phyloP scores from a whole-genome alignment of 2,113 vertebrate genomes.

The Calonectris borealis region DNA sequence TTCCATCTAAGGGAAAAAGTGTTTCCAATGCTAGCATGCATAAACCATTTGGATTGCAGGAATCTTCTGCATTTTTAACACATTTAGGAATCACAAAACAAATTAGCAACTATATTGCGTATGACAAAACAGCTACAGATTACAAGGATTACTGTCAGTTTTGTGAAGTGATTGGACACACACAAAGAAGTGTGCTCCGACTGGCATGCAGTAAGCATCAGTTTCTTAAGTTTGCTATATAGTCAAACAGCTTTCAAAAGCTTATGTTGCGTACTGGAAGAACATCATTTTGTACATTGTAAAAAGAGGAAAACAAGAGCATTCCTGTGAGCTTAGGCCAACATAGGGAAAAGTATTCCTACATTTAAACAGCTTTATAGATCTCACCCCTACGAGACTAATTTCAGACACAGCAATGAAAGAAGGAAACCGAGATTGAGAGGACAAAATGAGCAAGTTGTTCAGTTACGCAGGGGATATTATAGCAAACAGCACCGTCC shows the following conservation, averaged over 20 bases:
- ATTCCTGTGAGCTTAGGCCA: neutral
- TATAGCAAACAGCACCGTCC: neutral
- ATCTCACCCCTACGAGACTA: neutral
- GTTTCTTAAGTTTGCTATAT: neutral
- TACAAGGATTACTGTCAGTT: neutral
- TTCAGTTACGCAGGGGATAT: neutral
- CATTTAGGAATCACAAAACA: neutral
- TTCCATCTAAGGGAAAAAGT: neutral
- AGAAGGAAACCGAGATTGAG: neutral
- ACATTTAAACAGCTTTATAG: neutral
- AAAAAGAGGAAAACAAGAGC: neutral
- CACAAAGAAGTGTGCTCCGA: neutral
- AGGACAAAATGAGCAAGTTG: neutral
- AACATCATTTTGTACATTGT: neutral
- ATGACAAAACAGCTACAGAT: neutral
- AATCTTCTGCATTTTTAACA: neutral
- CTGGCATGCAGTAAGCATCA: neutral
- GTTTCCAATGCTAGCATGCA: neutral
- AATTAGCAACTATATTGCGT: neutral
- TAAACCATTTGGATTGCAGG: neutral
- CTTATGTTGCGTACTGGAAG: neutral
- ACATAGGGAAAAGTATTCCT: neutral
- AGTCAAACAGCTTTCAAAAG: neutral
- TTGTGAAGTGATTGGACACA: neutral
- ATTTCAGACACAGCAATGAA: neutral